These are phyloP conservation scores for Pseudanteris insignis DNA, from an alignment of 2,888 invertebrate species.

Conservation along the genomic window DNA sequence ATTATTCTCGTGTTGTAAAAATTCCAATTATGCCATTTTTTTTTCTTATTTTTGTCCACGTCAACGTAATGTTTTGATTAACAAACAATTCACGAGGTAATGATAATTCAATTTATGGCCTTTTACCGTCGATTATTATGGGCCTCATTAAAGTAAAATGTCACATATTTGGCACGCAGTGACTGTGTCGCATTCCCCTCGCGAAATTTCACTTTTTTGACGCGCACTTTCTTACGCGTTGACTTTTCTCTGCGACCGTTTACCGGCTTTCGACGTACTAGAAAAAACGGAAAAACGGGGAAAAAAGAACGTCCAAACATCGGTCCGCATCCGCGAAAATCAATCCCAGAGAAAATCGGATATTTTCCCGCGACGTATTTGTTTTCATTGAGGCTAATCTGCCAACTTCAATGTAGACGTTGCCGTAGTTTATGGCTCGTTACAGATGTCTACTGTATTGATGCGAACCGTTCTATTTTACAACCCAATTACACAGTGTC, in stretches of 20 bases:
- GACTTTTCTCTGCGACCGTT: conserved; percentile 33
- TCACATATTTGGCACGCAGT: conserved; percentile 15
- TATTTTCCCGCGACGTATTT: conserved; percentile 29
- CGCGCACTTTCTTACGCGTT: conserved; percentile 40
- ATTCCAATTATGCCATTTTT: neutral
- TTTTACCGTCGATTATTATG: conserved; percentile 1
- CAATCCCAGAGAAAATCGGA: conserved; percentile 33
- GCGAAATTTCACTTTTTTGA: conserved; percentile 46
- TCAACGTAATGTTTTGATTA: conserved; percentile 1
- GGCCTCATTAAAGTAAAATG: conserved; percentile 14
- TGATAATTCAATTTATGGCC: conserved; percentile 6
- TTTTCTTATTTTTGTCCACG: neutral
- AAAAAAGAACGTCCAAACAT: conserved; percentile 3
- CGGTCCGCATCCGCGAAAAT: conserved; percentile 26
- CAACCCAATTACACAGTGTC: conserved; percentile 23
- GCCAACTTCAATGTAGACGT: conserved; percentile 18
- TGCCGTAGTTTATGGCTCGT: conserved; percentile 36
- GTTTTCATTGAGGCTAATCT: conserved; percentile 34
- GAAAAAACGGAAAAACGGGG: conserved; percentile 14
- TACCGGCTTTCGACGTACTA: conserved; percentile 31
- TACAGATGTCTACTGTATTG: conserved; percentile 27
- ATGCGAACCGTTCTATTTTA: conserved; percentile 21
- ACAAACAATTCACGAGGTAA: too few relatives aligned
- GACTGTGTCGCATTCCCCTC: conserved; percentile 13
- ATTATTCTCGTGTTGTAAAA: conserved; percentile 5